A percentile compares a stretch with the other conserved stretches of the same genome.
phyloP scores from a whole-genome alignment of 2,113 vertebrate genomes.

The Rhea americana region DNA sequence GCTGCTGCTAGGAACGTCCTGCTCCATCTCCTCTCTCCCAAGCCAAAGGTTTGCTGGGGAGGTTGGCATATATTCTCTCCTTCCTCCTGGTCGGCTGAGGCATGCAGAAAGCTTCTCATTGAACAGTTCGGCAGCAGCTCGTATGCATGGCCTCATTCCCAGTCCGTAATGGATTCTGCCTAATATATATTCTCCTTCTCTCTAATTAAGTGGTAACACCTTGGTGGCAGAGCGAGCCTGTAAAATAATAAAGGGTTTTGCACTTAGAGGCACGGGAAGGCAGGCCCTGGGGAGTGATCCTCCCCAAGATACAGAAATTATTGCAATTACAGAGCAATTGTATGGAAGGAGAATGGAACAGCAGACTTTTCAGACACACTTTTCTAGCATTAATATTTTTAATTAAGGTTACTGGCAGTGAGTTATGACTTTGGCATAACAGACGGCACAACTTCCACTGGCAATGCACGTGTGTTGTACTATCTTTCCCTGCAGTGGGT shows the following conservation, averaged over 20 bases:
- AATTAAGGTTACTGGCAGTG: constrained; percentile 64
- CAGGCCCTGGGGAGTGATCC: constrained; percentile 32
- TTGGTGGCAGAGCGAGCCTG: constrained; percentile 33
- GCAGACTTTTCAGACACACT: constrained; percentile 45
- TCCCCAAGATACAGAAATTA: constrained; percentile 35
- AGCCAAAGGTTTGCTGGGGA: neutral
- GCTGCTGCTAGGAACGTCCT: neutral
- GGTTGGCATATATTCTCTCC: neutral
- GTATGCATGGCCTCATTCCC: neutral
- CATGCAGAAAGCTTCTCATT: neutral
- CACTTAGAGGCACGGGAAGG: constrained; percentile 39
- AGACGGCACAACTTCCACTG: neutral
- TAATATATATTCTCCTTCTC: constrained; percentile 14
- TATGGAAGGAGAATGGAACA: constrained; percentile 12
- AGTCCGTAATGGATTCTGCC: neutral
- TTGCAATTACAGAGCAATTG: constrained; percentile 54
- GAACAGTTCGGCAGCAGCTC: neutral
- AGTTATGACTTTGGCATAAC: constrained; percentile 35
- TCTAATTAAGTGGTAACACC: constrained; percentile 61
- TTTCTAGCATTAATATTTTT: constrained; percentile 65
- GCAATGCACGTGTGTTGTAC: neutral
- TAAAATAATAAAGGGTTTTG: constrained; percentile 53
- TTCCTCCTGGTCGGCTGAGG: neutral
- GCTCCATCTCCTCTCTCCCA: neutral
- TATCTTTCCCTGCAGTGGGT: neutral